These are phyloP conservation scores for Scaptomyza polygonia DNA, from an alignment of 2,888 invertebrate species.

Conservation along the genomic window DNA sequence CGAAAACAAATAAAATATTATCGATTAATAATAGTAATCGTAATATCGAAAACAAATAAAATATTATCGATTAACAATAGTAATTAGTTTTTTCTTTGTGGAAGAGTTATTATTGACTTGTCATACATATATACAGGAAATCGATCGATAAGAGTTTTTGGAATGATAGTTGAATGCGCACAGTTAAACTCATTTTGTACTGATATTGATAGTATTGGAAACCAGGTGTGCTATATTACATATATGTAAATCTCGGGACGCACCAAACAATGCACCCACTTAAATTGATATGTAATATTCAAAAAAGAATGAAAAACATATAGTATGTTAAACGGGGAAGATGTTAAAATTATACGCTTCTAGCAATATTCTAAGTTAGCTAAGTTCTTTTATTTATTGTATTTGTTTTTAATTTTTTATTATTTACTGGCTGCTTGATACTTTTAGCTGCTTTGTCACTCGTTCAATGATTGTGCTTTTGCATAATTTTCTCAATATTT, in stretches of 20 bases:
- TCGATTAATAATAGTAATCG: conserved; percentile 47
- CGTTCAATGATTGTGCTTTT: conserved; percentile 79
- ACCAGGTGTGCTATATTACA: conserved; percentile 77
- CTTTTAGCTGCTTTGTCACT: conserved; percentile 54
- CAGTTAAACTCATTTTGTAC: conserved; percentile 56
- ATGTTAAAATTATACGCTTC: conserved; percentile 4
- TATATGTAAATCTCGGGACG: conserved; percentile 41
- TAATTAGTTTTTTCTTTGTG: conserved; percentile 37
- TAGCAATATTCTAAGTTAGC: conserved; percentile 15
- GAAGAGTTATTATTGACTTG: conserved; percentile 65
- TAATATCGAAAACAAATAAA: conserved; percentile 41
- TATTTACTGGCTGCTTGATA: conserved; percentile 28
- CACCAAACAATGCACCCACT: conserved; percentile 11
- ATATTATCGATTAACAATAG: conserved; percentile 45
- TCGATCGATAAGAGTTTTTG: conserved; percentile 19
- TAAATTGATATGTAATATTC: conserved; percentile 74
- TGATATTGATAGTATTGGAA: conserved; percentile 76
- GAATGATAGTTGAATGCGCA: conserved; percentile 26
- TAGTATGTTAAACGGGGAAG: background rate
- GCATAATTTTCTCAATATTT: conserved; percentile 65
- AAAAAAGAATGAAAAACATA: conserved; percentile 20
- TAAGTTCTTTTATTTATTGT: conserved; percentile 19
- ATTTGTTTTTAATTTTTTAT: too few relatives aligned
- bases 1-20: conserved; percentile 41
- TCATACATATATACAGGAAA: conserved; percentile 56